Evolutionary conservation across 2,888 invertebrate genomes (phyloP).

Genomic region (Heteromurus nitidus): DNA sequence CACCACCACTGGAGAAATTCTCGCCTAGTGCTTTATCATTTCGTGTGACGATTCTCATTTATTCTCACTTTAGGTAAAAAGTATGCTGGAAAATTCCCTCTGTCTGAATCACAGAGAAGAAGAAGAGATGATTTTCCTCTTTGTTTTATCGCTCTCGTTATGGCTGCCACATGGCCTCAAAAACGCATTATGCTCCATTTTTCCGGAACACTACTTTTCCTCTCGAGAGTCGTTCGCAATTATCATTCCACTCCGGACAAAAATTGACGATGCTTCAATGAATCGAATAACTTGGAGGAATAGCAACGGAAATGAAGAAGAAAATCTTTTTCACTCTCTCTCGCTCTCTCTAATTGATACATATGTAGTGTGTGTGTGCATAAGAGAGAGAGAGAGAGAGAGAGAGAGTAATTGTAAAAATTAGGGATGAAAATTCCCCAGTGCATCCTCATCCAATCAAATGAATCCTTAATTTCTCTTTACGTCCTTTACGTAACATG

Average conservation of each 20-base stretch:
- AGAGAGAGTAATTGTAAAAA: not conserved
- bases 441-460: constrained; percentile 7
- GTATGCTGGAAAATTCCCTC: too few species aligned
- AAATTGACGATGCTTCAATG: not conserved
- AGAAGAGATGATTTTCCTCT: too few species aligned
- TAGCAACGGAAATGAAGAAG: too few species aligned
- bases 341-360: constrained; percentile 5
- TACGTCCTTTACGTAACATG: not conserved
- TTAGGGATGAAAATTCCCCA: not conserved
- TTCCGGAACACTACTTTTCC: not conserved
- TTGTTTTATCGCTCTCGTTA: not conserved
- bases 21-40: too few species aligned
- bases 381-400: too few species aligned
- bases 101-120: too few species aligned
- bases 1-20: too few species aligned
- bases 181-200: not conserved
- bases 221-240: not conserved
- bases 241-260: not conserved
- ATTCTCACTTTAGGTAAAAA: too few species aligned
- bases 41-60: too few species aligned
- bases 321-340: not conserved
- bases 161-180: too few species aligned
- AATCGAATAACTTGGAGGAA: not conserved
- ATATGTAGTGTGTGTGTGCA: too few species aligned
- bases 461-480: not conserved